These are phyloP conservation scores for Chloromyia formosa DNA, from an alignment of 2,888 invertebrate species.

Conservation along the genomic window DNA sequence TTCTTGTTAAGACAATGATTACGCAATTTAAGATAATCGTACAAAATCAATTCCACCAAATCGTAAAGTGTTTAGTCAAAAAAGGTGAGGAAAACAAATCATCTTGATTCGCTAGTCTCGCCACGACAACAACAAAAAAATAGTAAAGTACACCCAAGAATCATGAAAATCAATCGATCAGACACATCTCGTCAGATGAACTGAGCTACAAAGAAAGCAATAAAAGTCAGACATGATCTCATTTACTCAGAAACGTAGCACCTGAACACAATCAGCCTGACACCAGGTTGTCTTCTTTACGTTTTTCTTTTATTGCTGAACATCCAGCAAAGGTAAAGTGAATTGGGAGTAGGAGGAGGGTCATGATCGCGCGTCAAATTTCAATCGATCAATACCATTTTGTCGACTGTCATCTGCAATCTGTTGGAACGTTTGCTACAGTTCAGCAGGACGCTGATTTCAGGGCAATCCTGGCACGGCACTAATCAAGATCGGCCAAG, in stretches of 20 bases:
- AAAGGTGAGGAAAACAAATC: constrained; percentile 33
- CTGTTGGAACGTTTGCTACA: background rate
- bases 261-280: constrained; percentile 42
- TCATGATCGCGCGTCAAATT: constrained; percentile 32
- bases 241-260: constrained; percentile 40
- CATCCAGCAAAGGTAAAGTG: too few species aligned
- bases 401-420: constrained; percentile 22
- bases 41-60: constrained; percentile 26
- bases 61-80: constrained; percentile 24
- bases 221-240: constrained; percentile 38
- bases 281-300: constrained; percentile 15
- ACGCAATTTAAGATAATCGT: constrained; percentile 39
- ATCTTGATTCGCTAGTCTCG: background rate
- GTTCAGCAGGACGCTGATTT: constrained; percentile 21
- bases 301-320: constrained; percentile 2
- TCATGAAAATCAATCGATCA: constrained; percentile 15
- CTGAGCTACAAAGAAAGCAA: background rate
- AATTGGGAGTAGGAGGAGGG: constrained; percentile 11
- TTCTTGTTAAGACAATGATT: constrained; percentile 42
- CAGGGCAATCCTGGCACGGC: background rate
- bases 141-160: background rate
- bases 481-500: background rate
- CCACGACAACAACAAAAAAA: background rate
- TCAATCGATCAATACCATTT: constrained; percentile 30
- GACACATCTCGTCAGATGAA: background rate